Conservation (phyloP, 2,113 vertebrate genomes). For the Dendrocopos noguchii region DNA sequence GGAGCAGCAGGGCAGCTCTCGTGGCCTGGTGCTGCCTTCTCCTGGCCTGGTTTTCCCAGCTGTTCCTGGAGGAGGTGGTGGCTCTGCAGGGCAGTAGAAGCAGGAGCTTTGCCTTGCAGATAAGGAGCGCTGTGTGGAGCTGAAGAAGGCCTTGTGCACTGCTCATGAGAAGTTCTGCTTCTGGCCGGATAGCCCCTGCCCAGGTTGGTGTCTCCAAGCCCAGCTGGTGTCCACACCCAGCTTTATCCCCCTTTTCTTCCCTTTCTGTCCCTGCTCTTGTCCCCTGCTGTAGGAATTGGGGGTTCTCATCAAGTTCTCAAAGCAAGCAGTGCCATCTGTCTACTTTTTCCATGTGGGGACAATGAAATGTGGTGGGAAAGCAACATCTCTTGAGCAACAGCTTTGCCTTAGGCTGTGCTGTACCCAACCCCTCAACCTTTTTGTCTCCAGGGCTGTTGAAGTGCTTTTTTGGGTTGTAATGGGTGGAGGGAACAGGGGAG, state of each 20-base stretch:
- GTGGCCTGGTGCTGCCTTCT: accelerated
- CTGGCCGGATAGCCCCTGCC: conserved; percentile 95
- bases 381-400: neutral
- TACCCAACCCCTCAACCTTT: neutral
- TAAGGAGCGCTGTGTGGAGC: conserved; percentile 84
- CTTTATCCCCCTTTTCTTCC: neutral
- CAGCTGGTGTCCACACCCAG: accelerated
- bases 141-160: conserved; percentile 83
- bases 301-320: neutral
- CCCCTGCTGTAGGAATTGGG: too few relatives aligned
- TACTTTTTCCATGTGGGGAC: neutral
- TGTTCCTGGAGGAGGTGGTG: neutral
- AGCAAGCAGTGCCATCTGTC: neutral
- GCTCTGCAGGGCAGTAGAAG: accelerated
- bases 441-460: neutral
- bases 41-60: neutral
- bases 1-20: neutral
- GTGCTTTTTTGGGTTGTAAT: neutral
- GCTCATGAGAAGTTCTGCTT: conserved; percentile 96
- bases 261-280: neutral
- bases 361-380: accelerated
- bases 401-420: neutral
- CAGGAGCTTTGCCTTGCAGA: conserved; percentile 75
- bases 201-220: conserved; percentile 77
- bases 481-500: neutral